phyloP scores from a whole-genome alignment of 2,888 invertebrate genomes.

The Aethes cnicana region DNA sequence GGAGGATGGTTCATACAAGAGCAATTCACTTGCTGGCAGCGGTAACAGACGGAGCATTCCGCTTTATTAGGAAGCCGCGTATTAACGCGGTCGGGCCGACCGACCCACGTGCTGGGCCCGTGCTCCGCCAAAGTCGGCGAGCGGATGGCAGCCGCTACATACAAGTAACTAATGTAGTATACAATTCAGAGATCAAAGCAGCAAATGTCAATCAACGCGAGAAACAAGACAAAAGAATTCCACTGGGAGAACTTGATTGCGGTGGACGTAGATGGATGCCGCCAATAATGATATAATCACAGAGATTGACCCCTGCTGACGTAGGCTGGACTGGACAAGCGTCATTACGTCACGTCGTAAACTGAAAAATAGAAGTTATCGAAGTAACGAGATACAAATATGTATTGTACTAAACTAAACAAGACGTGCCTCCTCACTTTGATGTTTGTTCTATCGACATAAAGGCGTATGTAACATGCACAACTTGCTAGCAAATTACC shows the following conservation, averaged over 20 bases:
- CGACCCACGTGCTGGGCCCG: constrained; percentile 57
- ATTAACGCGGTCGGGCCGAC: constrained; percentile 58
- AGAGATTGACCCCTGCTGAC: constrained; percentile 23
- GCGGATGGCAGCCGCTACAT: constrained; percentile 34
- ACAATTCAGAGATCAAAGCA: constrained; percentile 7
- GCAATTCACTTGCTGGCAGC: constrained; percentile 10
- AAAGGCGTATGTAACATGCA: too few species aligned
- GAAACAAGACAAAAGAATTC: background rate
- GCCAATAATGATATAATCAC: constrained; percentile 17
- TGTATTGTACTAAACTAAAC: background rate
- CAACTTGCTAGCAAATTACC: too few species aligned
- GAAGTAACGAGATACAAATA: background rate
- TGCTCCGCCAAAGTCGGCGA: constrained; percentile 49
- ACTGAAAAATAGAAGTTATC: constrained; percentile 4
- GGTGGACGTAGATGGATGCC: background rate
- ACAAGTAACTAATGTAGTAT: constrained; percentile 10
- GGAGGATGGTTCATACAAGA: constrained; percentile 18
- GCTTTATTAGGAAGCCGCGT: constrained; percentile 76
- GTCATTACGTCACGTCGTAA: constrained; percentile 22
- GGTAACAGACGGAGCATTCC: constrained; percentile 22
- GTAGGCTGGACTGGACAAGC: constrained; percentile 6
- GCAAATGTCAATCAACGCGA: background rate
- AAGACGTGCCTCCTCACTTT: background rate
- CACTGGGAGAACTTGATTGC: constrained; percentile 2
- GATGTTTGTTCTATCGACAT: too few species aligned